Conservation (phyloP, 1,140 invertebrate species). For the Fopius arisanus region DNA sequence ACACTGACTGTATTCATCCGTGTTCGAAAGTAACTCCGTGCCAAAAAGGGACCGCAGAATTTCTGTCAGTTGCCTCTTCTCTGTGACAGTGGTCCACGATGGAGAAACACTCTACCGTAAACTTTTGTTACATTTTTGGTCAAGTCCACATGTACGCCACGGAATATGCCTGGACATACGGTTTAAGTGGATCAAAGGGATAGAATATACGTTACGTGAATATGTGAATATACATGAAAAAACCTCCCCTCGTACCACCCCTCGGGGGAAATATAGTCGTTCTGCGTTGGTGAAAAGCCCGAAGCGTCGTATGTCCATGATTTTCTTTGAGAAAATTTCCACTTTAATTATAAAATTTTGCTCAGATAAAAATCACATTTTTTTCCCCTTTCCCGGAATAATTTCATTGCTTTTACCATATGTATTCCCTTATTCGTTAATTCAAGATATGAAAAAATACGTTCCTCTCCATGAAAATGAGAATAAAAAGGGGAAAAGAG, state of each 20-base stretch:
- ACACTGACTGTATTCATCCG: constrained; percentile 13
- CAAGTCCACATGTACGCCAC: constrained; percentile 42
- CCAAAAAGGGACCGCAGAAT: constrained; percentile 60
- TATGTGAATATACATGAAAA: background rate
- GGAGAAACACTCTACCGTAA: constrained; percentile 38
- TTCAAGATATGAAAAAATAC: background rate
- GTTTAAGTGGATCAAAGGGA: constrained; percentile 60
- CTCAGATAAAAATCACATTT: constrained; percentile 1
- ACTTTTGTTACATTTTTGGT: constrained; percentile 64
- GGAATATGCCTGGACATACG: constrained; percentile 14
- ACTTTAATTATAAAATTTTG: constrained; percentile 3
- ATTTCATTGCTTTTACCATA: background rate
- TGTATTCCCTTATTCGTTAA: background rate
- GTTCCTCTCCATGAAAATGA: background rate
- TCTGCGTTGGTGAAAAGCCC: background rate
- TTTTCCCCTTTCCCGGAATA: background rate
- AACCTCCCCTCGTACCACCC: background rate
- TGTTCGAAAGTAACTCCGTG: constrained; percentile 36
- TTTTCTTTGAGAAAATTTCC: constrained; percentile 10
- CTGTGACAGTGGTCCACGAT: constrained; percentile 32
- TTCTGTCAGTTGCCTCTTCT: constrained; percentile 46
- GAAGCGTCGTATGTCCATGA: constrained; percentile 16
- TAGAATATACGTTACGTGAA: constrained; percentile 28
- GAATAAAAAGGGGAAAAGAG: background rate
- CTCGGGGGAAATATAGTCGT: background rate